These are phyloP conservation scores for Pelusios castaneus DNA, from an alignment of 2,113 vertebrate genomes.

Conservation along the genomic window DNA sequence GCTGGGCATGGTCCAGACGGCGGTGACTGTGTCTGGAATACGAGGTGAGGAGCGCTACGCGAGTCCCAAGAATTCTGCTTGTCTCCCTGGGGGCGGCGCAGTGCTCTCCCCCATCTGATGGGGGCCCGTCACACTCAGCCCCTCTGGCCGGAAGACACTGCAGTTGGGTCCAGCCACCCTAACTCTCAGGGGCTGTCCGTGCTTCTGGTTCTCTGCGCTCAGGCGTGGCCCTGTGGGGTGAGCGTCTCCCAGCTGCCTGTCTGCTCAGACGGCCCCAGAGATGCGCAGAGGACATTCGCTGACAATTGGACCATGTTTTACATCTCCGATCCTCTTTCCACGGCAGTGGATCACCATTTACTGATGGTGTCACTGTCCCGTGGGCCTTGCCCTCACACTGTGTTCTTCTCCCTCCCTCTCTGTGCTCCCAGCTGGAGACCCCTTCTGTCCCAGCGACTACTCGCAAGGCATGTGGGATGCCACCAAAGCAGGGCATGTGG, in stretches of 20 bases:
- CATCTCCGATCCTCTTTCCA: background rate
- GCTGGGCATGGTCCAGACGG: background rate
- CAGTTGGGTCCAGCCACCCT: background rate
- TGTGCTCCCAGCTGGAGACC: slow-evolving; percentile 41
- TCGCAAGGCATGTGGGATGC: slow-evolving; percentile 21
- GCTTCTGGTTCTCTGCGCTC: no score
- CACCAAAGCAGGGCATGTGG: slow-evolving; percentile 59
- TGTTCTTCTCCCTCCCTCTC: background rate
- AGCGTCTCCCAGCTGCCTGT: no score
- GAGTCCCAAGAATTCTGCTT: background rate
- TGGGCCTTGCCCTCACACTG: background rate
- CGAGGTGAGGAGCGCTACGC: slow-evolving; percentile 3
- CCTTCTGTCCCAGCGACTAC: slow-evolving; percentile 34
- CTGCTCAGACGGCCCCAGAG: no score
- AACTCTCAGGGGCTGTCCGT: no score
- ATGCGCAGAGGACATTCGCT: no score
- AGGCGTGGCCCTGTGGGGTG: no score
- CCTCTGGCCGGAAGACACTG: no score
- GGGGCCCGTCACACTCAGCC: no score
- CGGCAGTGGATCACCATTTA: no score
- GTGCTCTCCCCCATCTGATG: background rate
- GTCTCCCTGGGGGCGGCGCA: no score
- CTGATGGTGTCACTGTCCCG: no score
- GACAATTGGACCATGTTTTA: no score
- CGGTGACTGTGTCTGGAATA: slow-evolving; percentile 25